phyloP scores from a whole-genome alignment of 1,140 invertebrate genomes.

The Leptopilina boulardi region DNA sequence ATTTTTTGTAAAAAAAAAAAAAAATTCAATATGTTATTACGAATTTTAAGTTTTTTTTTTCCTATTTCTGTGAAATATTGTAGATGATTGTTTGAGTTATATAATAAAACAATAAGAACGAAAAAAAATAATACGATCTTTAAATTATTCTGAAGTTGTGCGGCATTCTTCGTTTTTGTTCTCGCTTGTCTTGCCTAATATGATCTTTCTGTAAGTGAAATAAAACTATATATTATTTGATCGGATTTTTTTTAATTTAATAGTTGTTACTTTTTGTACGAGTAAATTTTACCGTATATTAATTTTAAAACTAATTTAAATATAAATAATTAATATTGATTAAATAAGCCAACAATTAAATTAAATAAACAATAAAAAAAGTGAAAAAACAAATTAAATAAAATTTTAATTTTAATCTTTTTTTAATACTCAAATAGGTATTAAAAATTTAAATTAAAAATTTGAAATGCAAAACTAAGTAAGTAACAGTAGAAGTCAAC shows the following conservation, averaged over 20 bases:
- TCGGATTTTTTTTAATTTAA: not conserved
- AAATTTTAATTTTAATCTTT: too few relatives aligned
- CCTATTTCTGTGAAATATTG: not conserved
- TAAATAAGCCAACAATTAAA: too few relatives aligned
- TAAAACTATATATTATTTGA: not conserved
- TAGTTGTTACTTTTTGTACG: not conserved
- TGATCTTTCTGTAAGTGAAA: not conserved
- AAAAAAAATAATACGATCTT: not conserved
- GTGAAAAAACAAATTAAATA: too few relatives aligned
- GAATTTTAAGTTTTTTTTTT: not conserved
- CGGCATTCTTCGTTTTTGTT: not conserved
- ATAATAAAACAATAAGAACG: slow-evolving; percentile 26
- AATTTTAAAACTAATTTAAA: too few relatives aligned
- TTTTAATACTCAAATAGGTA: too few relatives aligned
- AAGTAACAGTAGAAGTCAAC: too few relatives aligned
- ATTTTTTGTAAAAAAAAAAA: not conserved
- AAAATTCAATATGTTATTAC: not conserved
- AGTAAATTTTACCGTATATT: not conserved
- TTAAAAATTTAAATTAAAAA: too few relatives aligned
- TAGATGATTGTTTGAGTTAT: not conserved
- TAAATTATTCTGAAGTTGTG: slow-evolving; percentile 2
- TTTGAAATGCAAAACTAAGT: too few relatives aligned
- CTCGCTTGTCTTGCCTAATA: not conserved
- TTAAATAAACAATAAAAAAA: too few relatives aligned
- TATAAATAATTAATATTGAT: too few relatives aligned